Base-by-base conservation (phyloP, 1,140 invertebrate species). In the Asbolus verrucosus region DNA sequence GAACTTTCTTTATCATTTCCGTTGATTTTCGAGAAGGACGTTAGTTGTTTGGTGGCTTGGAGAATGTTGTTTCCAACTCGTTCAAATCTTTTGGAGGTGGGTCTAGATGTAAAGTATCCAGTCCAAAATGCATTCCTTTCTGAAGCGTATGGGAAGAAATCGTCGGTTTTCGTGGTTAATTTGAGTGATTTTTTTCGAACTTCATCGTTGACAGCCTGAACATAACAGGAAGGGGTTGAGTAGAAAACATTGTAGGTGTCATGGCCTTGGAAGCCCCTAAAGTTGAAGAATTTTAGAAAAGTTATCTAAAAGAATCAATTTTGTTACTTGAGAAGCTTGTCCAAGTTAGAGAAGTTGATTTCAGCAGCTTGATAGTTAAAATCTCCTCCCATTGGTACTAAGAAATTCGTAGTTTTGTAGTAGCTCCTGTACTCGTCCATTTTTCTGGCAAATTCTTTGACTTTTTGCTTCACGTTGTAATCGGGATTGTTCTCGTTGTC, bases 71-170 rank as follows among this genome's bases (percentile, higher is more conserved):
- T 91, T 1, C 86, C 86, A 67, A 84, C 79, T 41, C 89, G 82
- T 14, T 87, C 86, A 18, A 87, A 82, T 67, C 87, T 85, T 77
- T 93, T 93, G 0, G 90, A 79, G 39, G 87, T 85, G 0, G 91
- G 86, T 73, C 90, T 81, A 0, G 92, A 94, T 0, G 90, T 92
- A 77, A 91, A 95, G 78, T 92, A 95, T 0, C 94, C 94, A 1
- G 91, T 92, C 94, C 93, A 95, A 76, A 89, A 94, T 0, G 87
- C 85, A 71, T 92, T 86, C 1, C 83, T 79, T 65, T 88, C 85
- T 73, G 85, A 87, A 0, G 90, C 90, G 77, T 94, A 95, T 0
- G 93, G 93, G 33, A 94, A 88, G 43, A 86, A 87, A 75, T 94
- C 93, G 73, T 92, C 90, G 1, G 80, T 81, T 77, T 91, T 91